Evolutionary conservation across 2,888 invertebrate species (phyloP).

Genomic region (Spatulosminthurus flaviceps): DNA sequence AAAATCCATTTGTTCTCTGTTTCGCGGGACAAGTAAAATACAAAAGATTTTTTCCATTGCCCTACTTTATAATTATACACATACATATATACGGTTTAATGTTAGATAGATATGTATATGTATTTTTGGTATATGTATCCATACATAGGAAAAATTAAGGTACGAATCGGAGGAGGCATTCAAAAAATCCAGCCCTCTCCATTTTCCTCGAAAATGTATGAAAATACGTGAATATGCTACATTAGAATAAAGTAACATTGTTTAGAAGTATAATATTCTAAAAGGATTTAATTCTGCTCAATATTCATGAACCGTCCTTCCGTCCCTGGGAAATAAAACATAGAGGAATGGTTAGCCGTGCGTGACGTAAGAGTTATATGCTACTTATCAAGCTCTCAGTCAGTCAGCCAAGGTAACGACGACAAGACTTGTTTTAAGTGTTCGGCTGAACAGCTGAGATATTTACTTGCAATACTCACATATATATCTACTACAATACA

Average conservation of each 20-base stretch:
- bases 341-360: conserved; percentile 38
- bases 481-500: not conserved
- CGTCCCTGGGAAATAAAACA: conserved; percentile 34
- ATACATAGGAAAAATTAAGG: no score
- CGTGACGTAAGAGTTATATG: conserved; percentile 38
- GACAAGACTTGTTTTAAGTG: conserved; percentile 29
- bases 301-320: conserved; percentile 42
- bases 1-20: not conserved
- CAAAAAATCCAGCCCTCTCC: no score
- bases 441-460: not conserved
- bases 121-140: not conserved
- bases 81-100: not conserved
- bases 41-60: no score
- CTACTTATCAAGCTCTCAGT: conserved; percentile 28
- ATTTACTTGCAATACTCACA: not conserved
- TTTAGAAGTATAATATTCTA: no score
- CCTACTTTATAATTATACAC: not conserved
- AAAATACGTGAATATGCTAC: not conserved
- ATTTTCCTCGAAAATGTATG: no score
- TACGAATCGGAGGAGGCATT: no score
- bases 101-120: not conserved
- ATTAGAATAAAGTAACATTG: no score
- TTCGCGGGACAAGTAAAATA: no score
- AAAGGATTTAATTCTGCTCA: conserved; percentile 31
- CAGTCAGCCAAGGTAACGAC: conserved; percentile 31